Base-by-base conservation (phyloP, 2,113 vertebrate species). In the Leiothrix lutea region DNA sequence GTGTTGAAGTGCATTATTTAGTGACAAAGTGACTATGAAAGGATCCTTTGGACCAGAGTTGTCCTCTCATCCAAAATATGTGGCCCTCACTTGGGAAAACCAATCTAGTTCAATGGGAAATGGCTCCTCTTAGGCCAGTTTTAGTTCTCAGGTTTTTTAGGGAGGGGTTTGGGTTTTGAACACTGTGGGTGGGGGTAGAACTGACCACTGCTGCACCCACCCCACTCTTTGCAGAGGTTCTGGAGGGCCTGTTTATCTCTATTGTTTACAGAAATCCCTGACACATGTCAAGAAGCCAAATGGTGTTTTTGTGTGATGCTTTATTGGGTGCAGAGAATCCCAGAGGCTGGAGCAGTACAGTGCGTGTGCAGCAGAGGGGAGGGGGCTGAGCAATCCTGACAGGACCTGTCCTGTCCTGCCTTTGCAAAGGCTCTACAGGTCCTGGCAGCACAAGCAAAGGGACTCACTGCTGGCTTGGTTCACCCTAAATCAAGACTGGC, bases 321-420 rank as follows among this genome's bases (percentile, higher is more conserved):
- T 96, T 95, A 97, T 94, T 96, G 53, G 74, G 33, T 62, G 6
- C 79, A 44, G 51, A 93, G 75, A 74, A 71, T 40, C 12, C 22
- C 72, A 8, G 8, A 18, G 87, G 12, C 38, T 73, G 24, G 17
- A 75, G 73, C 22, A 62, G 48, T 38, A 65, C 87, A 92, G 85
- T 15, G 54, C 35, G 3, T 17, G 10, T 35, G 62, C 24, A 62
- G 81, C 80, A 4, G 2, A 20, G 53, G 38, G 81, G 54, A 42
- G 2, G 18, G 4, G 69, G 65, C 75, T 24, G 40, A 72, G 45
- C n/a, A 69, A 17, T 19, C 11, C 18, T 3, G 4, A 17, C 45
- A 53, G 78, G 75, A 36, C 62, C 50, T 61, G 44, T 8, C 23
- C 22, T 3, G 50, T 9, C 14, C 53, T 31, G 8, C 8, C 0